phyloP scores from a whole-genome alignment of 2,888 invertebrate species.

The Hypomecis punctinalis region DNA sequence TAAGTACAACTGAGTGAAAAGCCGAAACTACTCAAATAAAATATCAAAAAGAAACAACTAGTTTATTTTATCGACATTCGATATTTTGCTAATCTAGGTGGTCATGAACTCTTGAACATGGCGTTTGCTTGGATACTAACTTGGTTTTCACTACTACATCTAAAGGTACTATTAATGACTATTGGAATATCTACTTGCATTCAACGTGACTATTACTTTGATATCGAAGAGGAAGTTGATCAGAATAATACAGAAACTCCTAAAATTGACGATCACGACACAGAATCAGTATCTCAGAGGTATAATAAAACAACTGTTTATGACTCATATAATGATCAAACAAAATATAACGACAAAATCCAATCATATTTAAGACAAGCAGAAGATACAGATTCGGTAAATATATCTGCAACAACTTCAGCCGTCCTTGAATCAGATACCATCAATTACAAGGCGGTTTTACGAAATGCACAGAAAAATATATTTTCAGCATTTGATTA shows the following conservation, averaged over 20 bases:
- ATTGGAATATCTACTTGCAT: conserved; percentile 12
- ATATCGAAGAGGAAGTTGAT: conserved; percentile 39
- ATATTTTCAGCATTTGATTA: conserved; percentile 55
- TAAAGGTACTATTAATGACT: conserved; percentile 10
- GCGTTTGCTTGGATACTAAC: conserved; percentile 2
- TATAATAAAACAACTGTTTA: neutral
- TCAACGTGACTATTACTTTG: conserved; percentile 37
- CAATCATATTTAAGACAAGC: conserved; percentile 7
- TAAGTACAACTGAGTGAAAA: too few relatives aligned
- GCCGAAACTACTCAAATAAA: too few relatives aligned
- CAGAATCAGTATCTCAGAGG: conserved; percentile 1
- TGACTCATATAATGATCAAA: conserved; percentile 3
- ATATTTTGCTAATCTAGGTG: conserved; percentile 17
- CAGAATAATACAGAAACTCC: conserved; percentile 27
- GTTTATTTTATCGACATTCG: neutral
- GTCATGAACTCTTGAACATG: conserved; percentile 1
- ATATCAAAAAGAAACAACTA: neutral
- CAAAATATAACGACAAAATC: neutral
- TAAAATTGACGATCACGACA: conserved; percentile 2
- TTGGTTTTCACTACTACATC: neutral
- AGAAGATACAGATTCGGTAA: neutral
- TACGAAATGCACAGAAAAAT: conserved; percentile 17
- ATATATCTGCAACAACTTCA: conserved; percentile 1
- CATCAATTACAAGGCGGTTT: neutral
- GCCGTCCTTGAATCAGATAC: conserved; percentile 6